Conservation (phyloP, 2,888 invertebrate genomes). For the Ligdia adustata region DNA sequence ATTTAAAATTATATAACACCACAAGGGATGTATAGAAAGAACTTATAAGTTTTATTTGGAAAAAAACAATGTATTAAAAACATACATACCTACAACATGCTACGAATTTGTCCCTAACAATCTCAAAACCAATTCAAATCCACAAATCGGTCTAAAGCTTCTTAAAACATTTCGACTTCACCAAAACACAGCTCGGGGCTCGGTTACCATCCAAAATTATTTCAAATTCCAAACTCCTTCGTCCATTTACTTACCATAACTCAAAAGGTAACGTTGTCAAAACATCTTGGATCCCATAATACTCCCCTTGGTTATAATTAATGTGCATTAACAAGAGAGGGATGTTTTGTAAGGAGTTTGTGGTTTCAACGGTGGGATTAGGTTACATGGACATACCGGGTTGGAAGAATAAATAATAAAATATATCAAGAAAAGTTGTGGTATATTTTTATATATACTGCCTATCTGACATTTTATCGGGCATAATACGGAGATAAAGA, state of each 20-base stretch:
- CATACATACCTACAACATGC: too few relatives aligned
- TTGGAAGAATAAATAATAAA: background rate
- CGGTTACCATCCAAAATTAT: constrained; percentile 34
- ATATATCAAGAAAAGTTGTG: constrained; percentile 3
- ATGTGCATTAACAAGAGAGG: constrained; percentile 74
- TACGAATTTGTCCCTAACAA: too few relatives aligned
- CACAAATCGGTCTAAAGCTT: constrained; percentile 10
- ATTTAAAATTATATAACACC: too few relatives aligned
- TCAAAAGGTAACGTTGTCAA: constrained; percentile 63
- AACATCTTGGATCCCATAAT: constrained; percentile 55
- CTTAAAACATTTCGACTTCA: constrained; percentile 21
- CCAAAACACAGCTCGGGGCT: constrained; percentile 12
- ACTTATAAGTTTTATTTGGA: too few relatives aligned
- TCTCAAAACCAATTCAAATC: too few relatives aligned
- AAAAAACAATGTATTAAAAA: too few relatives aligned
- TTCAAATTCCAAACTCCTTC: constrained; percentile 39
- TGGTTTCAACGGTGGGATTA: constrained; percentile 58
- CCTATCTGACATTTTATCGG: too few relatives aligned
- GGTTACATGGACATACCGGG: constrained; percentile 54
- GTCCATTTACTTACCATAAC: constrained; percentile 59
- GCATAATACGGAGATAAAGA: too few relatives aligned
- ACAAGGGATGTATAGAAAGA: too few relatives aligned
- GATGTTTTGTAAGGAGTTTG: constrained; percentile 65
- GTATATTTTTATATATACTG: too few relatives aligned
- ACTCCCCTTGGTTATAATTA: constrained; percentile 56